These are phyloP conservation scores for Apodemia zela DNA, from an alignment of 2,888 invertebrate genomes.

Conservation along the genomic window DNA sequence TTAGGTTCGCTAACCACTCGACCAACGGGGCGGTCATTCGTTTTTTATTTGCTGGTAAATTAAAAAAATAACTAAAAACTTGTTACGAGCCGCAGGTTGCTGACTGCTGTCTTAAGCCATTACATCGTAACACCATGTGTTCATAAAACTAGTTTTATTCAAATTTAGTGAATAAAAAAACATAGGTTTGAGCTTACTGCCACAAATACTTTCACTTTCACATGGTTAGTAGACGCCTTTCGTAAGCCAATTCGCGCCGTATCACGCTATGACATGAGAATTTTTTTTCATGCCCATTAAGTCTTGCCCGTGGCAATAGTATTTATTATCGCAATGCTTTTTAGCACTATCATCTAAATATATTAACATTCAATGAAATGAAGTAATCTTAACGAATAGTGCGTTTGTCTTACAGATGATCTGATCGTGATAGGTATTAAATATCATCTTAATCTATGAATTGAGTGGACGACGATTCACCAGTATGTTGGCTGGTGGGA, in stretches of 20 bases:
- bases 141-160: neutral
- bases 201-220: constrained; percentile 58
- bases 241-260: constrained; percentile 40
- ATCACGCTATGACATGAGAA: constrained; percentile 36
- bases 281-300: constrained; percentile 27
- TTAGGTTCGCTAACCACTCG: too few species aligned
- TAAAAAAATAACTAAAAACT: too few species aligned
- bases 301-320: neutral
- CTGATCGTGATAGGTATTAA: too few species aligned
- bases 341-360: constrained; percentile 1
- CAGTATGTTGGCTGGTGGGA: too few species aligned
- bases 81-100: too few species aligned
- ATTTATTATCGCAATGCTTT: neutral
- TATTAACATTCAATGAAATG: neutral
- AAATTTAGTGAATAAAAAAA: constrained; percentile 10
- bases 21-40: too few species aligned
- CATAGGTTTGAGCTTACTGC: constrained; percentile 24
- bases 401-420: neutral
- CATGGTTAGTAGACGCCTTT: constrained; percentile 42
- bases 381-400: neutral
- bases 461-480: too few species aligned
- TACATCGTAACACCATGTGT: neutral
- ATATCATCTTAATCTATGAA: too few species aligned
- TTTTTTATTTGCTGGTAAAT: too few species aligned
- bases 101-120: too few species aligned